A percentile compares a stretch with the other conserved stretches of the same genome.
These are phyloP conservation scores for Lordiphosa stackelbergi DNA, from an alignment of 1,140 invertebrate genomes.

Conservation along the genomic window DNA sequence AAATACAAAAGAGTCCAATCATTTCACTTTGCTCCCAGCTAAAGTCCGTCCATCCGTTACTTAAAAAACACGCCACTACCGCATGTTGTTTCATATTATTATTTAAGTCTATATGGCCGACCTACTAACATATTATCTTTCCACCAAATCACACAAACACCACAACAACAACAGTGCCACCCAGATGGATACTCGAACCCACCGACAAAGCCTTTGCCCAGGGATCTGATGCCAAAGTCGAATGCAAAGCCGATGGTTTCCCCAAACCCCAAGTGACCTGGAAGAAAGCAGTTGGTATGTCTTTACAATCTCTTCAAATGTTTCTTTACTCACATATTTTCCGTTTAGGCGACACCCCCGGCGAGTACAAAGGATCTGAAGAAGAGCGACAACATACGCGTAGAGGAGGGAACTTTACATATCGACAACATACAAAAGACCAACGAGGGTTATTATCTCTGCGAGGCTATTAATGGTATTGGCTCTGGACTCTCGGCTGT, in stretches of 20 bases:
- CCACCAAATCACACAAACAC: constrained; percentile 6
- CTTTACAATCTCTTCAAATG: too few species aligned
- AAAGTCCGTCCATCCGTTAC: constrained; percentile 62
- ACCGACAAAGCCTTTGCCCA: constrained; percentile 96
- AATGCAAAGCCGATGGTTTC: constrained; percentile 97
- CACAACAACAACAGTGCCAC: constrained; percentile 85
- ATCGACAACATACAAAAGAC: constrained; percentile 94
- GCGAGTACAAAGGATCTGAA: constrained; percentile 95
- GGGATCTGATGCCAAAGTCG: constrained; percentile 92
- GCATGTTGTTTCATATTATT: constrained; percentile 47
- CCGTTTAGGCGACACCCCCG: constrained; percentile 87
- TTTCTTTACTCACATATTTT: not conserved
- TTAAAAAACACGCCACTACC: constrained; percentile 9
- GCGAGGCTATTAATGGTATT: constrained; percentile 97
- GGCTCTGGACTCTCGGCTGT: constrained; percentile 95
- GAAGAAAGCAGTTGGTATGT: constrained; percentile 94
- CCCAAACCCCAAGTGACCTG: constrained; percentile 94
- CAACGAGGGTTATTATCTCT: constrained; percentile 96
- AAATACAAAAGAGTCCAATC: not conserved
- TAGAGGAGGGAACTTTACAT: constrained; percentile 92
- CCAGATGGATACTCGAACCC: constrained; percentile 96
- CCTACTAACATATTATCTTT: constrained; percentile 56
- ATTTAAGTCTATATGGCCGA: constrained; percentile 1
- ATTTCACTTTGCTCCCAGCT: constrained; percentile 39
- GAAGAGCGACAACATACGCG: constrained; percentile 91